Percentiles rank a stretch among this genome's conserved stretches.
These are phyloP conservation scores for Catharus bicknelli DNA, from an alignment of 2,113 vertebrate genomes.

Conservation along the genomic window DNA sequence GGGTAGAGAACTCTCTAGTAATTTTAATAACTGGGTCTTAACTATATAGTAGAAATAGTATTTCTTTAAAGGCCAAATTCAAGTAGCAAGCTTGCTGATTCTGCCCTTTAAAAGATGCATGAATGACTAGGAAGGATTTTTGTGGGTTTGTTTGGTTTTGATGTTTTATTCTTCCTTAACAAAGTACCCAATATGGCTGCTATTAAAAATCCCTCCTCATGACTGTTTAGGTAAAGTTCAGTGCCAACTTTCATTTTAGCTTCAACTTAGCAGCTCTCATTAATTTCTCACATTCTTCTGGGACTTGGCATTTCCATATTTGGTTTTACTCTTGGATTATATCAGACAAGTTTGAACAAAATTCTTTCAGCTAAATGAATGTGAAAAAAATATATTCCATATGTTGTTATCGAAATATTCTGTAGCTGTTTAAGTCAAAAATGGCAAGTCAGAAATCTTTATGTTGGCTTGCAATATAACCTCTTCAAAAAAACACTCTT, in stretches of 20 bases:
- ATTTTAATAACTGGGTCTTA: background rate
- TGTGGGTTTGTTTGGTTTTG: background rate
- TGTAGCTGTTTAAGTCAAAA: constrained; percentile 55
- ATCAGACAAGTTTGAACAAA: constrained; percentile 37
- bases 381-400: constrained; percentile 46
- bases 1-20: background rate
- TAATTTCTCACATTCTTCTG: constrained; percentile 42
- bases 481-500: background rate
- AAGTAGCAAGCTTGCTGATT: background rate
- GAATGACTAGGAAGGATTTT: background rate
- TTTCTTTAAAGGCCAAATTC: background rate
- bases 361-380: constrained; percentile 26
- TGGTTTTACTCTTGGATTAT: constrained; percentile 49
- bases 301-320: constrained; percentile 48
- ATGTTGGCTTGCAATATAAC: background rate
- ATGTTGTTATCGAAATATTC: constrained; percentile 50
- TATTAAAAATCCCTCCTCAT: constrained; percentile 10
- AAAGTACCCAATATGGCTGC: background rate
- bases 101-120: background rate
- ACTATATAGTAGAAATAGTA: background rate
- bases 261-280: constrained; percentile 32
- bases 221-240: background rate
- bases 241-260: constrained; percentile 26
- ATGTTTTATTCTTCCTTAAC: background rate
- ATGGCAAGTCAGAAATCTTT: constrained; percentile 41